phyloP scores from a whole-genome alignment of 2,888 invertebrate genomes.

The Falcaria lacertinaria region DNA sequence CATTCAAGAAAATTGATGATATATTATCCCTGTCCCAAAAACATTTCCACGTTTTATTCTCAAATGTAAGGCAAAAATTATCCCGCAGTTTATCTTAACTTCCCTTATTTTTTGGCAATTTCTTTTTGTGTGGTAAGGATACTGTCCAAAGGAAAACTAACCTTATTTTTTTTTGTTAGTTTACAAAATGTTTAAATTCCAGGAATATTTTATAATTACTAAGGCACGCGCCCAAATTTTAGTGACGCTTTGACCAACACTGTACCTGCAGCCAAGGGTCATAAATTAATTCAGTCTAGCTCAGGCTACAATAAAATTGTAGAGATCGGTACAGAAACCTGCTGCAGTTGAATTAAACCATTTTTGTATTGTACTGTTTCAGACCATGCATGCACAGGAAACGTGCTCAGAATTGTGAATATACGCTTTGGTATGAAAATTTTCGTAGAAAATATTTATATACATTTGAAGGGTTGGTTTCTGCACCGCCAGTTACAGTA shows the following conservation, averaged over 20 bases:
- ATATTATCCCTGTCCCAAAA: slow-evolving; percentile 17
- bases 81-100: background rate
- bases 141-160: too few relatives aligned
- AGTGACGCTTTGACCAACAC: background rate
- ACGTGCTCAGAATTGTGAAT: background rate
- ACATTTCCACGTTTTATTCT: background rate
- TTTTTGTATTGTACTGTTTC: background rate
- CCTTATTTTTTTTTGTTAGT: too few relatives aligned
- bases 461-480: too few relatives aligned
- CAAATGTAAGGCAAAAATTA: background rate
- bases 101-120: too few relatives aligned
- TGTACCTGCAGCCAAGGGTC: slow-evolving; percentile 10
- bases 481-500: too few relatives aligned
- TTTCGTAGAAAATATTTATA: background rate
- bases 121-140: too few relatives aligned
- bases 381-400: background rate
- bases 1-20: slow-evolving; percentile 20
- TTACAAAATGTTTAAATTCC: too few relatives aligned
- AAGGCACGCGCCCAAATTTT: too few relatives aligned
- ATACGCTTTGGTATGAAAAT: background rate
- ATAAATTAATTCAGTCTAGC: slow-evolving; percentile 16
- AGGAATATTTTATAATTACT: too few relatives aligned
- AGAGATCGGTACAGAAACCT: background rate
- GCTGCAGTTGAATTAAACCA: background rate
- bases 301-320: slow-evolving; percentile 3